Evolutionary conservation across 92 coral and sea anemone genomes (phyloP).

Genomic region (Montipora capitata): DNA sequence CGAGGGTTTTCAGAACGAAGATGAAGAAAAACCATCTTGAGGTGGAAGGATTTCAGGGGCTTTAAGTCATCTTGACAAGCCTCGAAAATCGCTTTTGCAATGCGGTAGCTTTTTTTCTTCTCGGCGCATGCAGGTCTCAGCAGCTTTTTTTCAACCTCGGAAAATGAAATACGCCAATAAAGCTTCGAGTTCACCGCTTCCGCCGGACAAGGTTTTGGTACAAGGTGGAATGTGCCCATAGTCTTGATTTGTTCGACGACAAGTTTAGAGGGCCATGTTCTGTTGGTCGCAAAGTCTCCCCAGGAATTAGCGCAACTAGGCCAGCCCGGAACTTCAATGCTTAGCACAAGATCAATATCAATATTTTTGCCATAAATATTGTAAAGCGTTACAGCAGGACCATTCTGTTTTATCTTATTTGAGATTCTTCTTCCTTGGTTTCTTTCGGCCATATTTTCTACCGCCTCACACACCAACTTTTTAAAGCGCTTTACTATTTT

Average conservation of each 20-base stretch:
- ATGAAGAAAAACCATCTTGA: constrained; percentile 66
- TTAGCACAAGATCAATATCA: constrained; percentile 57
- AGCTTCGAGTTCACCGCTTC: not conserved
- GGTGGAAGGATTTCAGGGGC: constrained; percentile 57
- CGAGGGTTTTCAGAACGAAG: constrained; percentile 3
- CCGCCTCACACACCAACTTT: constrained; percentile 7
- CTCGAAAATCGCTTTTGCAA: constrained; percentile 57
- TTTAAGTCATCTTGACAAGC: constrained; percentile 27
- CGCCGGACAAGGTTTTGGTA: constrained; percentile 48
- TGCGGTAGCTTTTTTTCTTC: constrained; percentile 38
- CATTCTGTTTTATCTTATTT: not conserved
- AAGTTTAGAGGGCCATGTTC: constrained; percentile 37
- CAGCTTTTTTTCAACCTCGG: constrained; percentile 61
- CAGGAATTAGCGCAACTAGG: constrained; percentile 49
- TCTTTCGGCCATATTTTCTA: not conserved
- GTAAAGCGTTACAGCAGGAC: constrained; percentile 70
- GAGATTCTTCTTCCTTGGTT: not conserved
- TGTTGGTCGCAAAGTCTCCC: constrained; percentile 35
- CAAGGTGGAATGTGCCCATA: constrained; percentile 32
- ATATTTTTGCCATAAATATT: constrained; percentile 14
- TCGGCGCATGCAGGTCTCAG: constrained; percentile 16
- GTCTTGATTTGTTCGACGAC: constrained; percentile 49
- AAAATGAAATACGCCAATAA: constrained; percentile 76
- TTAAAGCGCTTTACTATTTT: constrained; percentile 49
- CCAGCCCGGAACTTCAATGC: constrained; percentile 62